Evolutionary conservation across 2,888 invertebrate genomes (phyloP).

Genomic region (Ochropleura plecta): DNA sequence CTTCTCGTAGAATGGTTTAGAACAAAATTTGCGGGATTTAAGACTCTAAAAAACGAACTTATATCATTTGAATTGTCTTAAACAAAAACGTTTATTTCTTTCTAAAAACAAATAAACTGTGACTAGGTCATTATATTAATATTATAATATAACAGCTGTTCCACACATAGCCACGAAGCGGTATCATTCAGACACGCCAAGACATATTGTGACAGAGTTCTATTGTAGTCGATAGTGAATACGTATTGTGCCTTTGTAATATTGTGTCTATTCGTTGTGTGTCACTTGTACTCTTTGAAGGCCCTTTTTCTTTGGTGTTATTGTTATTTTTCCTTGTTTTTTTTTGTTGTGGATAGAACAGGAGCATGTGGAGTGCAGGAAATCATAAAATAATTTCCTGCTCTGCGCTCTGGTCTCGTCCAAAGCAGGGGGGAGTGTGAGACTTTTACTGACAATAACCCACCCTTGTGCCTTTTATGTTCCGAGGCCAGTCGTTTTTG

Average conservation of each 20-base stretch:
- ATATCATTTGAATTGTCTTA: background rate
- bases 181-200: slow-evolving; percentile 17
- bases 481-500: no score
- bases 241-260: slow-evolving; percentile 23
- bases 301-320: slow-evolving; percentile 1
- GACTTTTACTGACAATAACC: no score
- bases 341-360: no score
- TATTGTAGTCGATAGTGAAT: slow-evolving; percentile 28
- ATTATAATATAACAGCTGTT: slow-evolving; percentile 11
- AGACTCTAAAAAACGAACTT: background rate
- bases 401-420: no score
- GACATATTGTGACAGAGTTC: slow-evolving; percentile 49
- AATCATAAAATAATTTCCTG: no score
- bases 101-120: slow-evolving; percentile 6
- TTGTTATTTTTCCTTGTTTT: slow-evolving; percentile 1
- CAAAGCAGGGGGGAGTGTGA: no score
- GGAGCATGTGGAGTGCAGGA: no score
- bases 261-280: slow-evolving; percentile 12
- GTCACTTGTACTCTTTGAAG: background rate
- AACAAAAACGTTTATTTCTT: background rate
- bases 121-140: slow-evolving; percentile 7
- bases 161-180: slow-evolving; percentile 2
- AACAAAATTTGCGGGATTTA: no score
- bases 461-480: no score
- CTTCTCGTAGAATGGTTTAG: background rate